Conservation (phyloP, 2,113 vertebrate genomes). For the Nycticebus coucang region DNA sequence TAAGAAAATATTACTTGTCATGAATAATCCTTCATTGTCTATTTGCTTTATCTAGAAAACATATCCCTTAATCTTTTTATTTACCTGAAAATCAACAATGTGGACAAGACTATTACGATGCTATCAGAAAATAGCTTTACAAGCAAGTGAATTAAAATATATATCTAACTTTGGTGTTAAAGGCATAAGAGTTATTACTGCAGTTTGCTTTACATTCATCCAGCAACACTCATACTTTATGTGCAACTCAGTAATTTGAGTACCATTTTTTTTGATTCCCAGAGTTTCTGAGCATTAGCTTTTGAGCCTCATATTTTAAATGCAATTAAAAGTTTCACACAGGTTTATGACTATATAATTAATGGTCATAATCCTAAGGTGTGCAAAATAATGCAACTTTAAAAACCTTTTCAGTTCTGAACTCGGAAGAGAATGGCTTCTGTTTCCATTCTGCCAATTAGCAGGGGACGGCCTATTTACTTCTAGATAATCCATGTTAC, state of each 20-base stretch:
- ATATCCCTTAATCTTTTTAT: neutral
- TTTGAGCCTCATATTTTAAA: slow-evolving; percentile 7
- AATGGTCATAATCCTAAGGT: neutral
- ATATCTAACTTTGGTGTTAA: slow-evolving; percentile 5
- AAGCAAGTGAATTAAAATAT: slow-evolving; percentile 18
- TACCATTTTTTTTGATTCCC: neutral
- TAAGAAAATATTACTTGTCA: slow-evolving; percentile 53
- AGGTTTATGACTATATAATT: neutral
- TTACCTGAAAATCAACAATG: slow-evolving; percentile 57
- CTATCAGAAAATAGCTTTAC: neutral
- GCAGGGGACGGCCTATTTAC: neutral
- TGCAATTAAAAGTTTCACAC: slow-evolving; percentile 19
- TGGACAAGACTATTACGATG: neutral
- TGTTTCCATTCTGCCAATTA: slow-evolving; percentile 16
- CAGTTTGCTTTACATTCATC: neutral
- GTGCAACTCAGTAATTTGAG: slow-evolving; percentile 5
- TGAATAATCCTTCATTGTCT: neutral
- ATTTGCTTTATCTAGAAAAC: slow-evolving; percentile 55
- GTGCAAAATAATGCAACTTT: slow-evolving; percentile 28
- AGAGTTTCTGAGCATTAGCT: slow-evolving; percentile 32
- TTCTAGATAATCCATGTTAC: neutral
- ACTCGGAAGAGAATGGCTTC: slow-evolving; percentile 30
- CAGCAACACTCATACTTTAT: neutral
- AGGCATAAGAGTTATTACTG: neutral
- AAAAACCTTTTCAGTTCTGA: neutral